Conservation (phyloP, 2,888 invertebrate genomes). For the Acanthosepion lycidas region DNA sequence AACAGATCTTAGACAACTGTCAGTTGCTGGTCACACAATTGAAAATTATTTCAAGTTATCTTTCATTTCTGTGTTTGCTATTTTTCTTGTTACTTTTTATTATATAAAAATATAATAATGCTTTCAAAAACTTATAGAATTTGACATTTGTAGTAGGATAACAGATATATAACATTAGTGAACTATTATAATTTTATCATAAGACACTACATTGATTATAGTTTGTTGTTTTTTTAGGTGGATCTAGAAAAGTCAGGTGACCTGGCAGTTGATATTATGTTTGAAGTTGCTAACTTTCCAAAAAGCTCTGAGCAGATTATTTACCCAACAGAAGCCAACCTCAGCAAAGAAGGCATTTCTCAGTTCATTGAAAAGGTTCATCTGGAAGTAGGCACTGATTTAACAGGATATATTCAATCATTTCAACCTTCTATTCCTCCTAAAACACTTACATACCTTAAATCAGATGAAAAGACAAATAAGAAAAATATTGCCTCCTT, state of each 20-base stretch:
- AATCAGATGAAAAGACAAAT: neutral
- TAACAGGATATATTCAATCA: neutral
- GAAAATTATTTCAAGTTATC: no score
- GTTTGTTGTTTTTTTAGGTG: neutral
- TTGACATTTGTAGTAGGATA: no score
- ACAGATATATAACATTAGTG: no score
- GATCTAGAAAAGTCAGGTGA: neutral
- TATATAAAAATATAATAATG: no score
- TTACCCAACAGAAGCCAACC: neutral
- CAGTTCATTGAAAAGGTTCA: slow-evolving; percentile 33
- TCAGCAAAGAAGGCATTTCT: slow-evolving; percentile 2
- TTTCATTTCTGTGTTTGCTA: no score
- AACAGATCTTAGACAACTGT: no score
- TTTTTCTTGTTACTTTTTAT: no score
- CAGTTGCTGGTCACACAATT: no score
- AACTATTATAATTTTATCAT: neutral
- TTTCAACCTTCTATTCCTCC: neutral
- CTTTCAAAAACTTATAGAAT: no score
- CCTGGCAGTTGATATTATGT: neutral
- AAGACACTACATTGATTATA: neutral
- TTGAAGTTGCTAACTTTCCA: neutral
- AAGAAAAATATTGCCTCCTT: neutral
- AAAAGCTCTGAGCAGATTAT: neutral
- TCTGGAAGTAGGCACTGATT: slow-evolving; percentile 42
- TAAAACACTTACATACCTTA: neutral